Evolutionary conservation across 1,140 invertebrate species (phyloP).

Genomic region (Penaeus indicus): DNA sequence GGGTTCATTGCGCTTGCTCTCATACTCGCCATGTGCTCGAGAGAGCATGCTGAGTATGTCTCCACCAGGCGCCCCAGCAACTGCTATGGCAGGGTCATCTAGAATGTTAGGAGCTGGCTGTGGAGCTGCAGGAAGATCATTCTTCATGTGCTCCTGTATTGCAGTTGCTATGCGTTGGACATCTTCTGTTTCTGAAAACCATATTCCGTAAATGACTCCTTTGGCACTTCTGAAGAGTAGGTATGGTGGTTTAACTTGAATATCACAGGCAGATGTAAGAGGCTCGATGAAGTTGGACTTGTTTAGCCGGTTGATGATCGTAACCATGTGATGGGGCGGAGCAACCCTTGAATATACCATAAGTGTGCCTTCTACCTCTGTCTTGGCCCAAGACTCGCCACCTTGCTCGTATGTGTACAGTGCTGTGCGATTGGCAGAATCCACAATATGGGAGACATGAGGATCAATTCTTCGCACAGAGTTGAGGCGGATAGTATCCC

Average conservation of each 20-base stretch:
- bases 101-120: slow-evolving; percentile 56
- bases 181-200: slow-evolving; percentile 65
- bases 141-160: slow-evolving; percentile 60
- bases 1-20: slow-evolving; percentile 62
- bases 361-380: slow-evolving; percentile 65
- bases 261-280: slow-evolving; percentile 62
- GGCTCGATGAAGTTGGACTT: slow-evolving; percentile 65
- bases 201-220: slow-evolving; percentile 64
- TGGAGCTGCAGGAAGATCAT: slow-evolving; percentile 45
- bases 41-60: slow-evolving; percentile 66
- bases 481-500: slow-evolving; percentile 61
- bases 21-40: slow-evolving; percentile 64
- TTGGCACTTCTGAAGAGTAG: slow-evolving; percentile 63
- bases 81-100: slow-evolving; percentile 48
- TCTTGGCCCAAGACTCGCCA: slow-evolving; percentile 64
- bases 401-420: slow-evolving; percentile 63
- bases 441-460: slow-evolving; percentile 59
- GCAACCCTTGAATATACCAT: slow-evolving; percentile 65
- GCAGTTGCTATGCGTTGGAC: slow-evolving; percentile 60
- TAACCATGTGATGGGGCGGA: slow-evolving; percentile 65
- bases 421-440: slow-evolving; percentile 61
- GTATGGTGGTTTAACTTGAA: slow-evolving; percentile 66
- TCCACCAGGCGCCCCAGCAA: slow-evolving; percentile 48
- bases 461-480: slow-evolving; percentile 63
- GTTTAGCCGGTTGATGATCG: slow-evolving; percentile 64